These are phyloP conservation scores for Gallinago media DNA, from an alignment of 2,113 vertebrate genomes.

Conservation along the genomic window DNA sequence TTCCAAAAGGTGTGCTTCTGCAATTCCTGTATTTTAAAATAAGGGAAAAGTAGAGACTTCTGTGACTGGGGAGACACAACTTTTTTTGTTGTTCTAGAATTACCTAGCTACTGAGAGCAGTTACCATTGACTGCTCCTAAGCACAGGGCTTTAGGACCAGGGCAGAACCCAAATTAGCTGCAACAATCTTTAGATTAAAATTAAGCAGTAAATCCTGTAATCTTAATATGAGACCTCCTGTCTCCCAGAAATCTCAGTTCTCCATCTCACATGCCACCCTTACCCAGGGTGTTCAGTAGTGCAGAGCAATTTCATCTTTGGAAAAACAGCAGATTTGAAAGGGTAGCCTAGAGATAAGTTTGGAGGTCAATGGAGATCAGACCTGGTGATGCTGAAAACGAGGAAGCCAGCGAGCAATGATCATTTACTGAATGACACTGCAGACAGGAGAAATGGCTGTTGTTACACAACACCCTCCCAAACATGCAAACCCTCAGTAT, in stretches of 20 bases:
- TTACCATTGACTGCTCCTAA: neutral
- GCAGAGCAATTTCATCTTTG: neutral
- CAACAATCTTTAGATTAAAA: neutral
- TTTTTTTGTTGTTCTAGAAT: neutral
- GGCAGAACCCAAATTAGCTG: neutral
- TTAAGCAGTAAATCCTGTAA: neutral
- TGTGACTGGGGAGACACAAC: neutral
- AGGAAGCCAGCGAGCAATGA: neutral
- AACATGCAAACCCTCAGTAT: neutral
- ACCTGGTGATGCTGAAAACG: neutral
- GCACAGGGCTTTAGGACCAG: neutral
- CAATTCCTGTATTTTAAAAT: neutral
- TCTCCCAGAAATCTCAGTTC: neutral
- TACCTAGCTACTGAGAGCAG: neutral
- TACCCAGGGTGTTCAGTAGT: accelerated
- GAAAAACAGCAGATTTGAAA: neutral
- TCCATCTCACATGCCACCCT: accelerated
- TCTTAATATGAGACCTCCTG: neutral
- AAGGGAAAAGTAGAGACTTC: neutral
- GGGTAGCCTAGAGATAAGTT: neutral
- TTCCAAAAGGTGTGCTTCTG: neutral
- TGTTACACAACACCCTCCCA: neutral
- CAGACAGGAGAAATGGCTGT: neutral
- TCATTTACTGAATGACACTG: neutral
- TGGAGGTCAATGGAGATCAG: neutral